phyloP scores from a whole-genome alignment of 1,140 invertebrate genomes.

The Drosophila takahashii region DNA sequence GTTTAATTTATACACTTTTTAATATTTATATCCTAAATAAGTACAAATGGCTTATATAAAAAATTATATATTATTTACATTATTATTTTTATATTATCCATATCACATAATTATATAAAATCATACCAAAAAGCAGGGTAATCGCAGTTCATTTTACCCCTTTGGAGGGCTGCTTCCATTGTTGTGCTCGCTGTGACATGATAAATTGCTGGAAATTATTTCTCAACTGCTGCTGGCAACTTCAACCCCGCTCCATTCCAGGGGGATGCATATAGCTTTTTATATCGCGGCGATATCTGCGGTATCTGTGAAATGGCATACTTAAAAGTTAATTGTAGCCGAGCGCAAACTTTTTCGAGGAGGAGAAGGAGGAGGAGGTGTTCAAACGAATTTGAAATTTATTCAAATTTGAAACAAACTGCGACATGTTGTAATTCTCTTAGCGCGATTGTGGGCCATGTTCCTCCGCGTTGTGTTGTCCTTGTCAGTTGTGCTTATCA shows the following conservation, averaged over 20 bases:
- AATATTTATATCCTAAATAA: no score
- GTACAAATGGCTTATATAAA: no score
- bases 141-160: conserved; percentile 18
- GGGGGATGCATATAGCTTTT: conserved; percentile 26
- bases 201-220: conserved; percentile 84
- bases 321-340: conserved; percentile 84
- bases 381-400: conserved; percentile 71
- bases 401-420: conserved; percentile 74
- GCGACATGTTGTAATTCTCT: conserved; percentile 79
- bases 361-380: background rate
- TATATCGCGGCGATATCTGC: conserved; percentile 67
- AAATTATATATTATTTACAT: no score
- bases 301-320: conserved; percentile 80
- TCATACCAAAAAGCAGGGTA: conserved; percentile 14
- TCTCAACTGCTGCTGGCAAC: conserved; percentile 59
- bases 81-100: no score
- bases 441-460: conserved; percentile 43
- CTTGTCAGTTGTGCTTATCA: conserved; percentile 37
- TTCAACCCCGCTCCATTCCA: background rate
- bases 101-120: no score
- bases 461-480: conserved; percentile 26
- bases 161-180: background rate
- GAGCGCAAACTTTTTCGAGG: conserved; percentile 52
- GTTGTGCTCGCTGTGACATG: conserved; percentile 60
- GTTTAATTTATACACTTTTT: no score